Percentiles rank a stretch among this genome's conserved stretches.
These are phyloP conservation scores for Nothobranchius kuhntae DNA, from an alignment of 2,113 vertebrate species.

Conservation along the genomic window DNA sequence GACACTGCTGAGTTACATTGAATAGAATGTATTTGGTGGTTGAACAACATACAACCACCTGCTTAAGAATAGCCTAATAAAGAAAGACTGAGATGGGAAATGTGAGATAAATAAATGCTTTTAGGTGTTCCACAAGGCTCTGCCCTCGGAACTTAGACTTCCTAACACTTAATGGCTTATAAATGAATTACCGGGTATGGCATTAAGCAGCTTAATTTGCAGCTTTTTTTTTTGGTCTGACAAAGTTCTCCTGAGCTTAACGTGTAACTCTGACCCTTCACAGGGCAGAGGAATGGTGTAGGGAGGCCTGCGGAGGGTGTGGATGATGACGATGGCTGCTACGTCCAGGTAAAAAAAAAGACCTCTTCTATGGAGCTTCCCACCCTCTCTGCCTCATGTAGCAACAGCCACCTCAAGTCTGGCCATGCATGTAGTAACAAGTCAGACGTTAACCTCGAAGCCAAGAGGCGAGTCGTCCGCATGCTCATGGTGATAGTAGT, in stretches of 20 bases:
- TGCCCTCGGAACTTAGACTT: too few relatives aligned
- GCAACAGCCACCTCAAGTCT: conserved; percentile 17
- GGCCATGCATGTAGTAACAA: conserved; percentile 80
- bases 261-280: neutral
- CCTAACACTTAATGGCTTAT: too few relatives aligned
- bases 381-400: conserved; percentile 61
- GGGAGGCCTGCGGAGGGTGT: neutral
- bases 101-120: too few relatives aligned
- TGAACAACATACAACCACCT: too few relatives aligned
- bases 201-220: neutral
- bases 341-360: conserved; percentile 84
- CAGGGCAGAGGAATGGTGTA: conserved; percentile 70
- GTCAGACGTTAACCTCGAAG: conserved; percentile 86
- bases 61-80: too few relatives aligned
- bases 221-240: neutral
- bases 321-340: conserved; percentile 89
- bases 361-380: conserved; percentile 83
- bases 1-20: too few relatives aligned
- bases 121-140: neutral
- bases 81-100: too few relatives aligned
- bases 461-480: conserved; percentile 90
- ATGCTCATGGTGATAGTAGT: conserved; percentile 94
- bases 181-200: neutral
- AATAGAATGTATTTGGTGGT: too few relatives aligned
- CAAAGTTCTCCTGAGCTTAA: neutral